Evolutionary conservation across 2,888 invertebrate genomes (phyloP).

Genomic region (Noctua janthe): DNA sequence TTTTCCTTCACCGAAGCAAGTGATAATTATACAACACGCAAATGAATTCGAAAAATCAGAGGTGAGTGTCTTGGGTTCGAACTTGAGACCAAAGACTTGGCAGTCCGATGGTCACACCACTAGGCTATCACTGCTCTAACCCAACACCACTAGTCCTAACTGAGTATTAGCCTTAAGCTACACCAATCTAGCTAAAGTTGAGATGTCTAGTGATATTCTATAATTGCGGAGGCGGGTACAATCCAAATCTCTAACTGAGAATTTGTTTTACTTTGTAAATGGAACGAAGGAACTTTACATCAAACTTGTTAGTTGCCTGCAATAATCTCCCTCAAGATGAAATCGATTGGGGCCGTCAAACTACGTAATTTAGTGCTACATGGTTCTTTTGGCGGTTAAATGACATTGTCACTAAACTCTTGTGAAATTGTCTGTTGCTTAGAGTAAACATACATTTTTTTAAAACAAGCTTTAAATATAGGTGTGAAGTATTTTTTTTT

Average conservation of each 20-base stretch:
- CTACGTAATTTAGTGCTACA: not conserved
- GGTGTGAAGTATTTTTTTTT: too few relatives aligned
- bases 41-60: too few relatives aligned
- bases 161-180: not conserved
- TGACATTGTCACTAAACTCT: not conserved
- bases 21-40: too few relatives aligned
- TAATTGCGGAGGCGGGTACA: not conserved
- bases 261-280: constrained; percentile 4
- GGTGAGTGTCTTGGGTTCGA: too few relatives aligned
- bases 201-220: not conserved
- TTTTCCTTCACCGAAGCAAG: too few relatives aligned
- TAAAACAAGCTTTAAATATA: too few relatives aligned
- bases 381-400: not conserved
- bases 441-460: too few relatives aligned
- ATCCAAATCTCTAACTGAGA: constrained; percentile 22
- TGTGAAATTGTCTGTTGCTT: not conserved
- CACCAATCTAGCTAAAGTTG: not conserved
- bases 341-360: not conserved
- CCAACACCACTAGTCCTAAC: too few relatives aligned
- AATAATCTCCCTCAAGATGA: not conserved
- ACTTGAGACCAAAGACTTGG: too few relatives aligned
- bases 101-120: too few relatives aligned
- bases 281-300: not conserved
- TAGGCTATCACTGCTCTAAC: too few relatives aligned
- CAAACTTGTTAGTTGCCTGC: not conserved